Evolutionary conservation across 2,113 vertebrate genomes (phyloP).

Genomic region (Mola mola): DNA sequence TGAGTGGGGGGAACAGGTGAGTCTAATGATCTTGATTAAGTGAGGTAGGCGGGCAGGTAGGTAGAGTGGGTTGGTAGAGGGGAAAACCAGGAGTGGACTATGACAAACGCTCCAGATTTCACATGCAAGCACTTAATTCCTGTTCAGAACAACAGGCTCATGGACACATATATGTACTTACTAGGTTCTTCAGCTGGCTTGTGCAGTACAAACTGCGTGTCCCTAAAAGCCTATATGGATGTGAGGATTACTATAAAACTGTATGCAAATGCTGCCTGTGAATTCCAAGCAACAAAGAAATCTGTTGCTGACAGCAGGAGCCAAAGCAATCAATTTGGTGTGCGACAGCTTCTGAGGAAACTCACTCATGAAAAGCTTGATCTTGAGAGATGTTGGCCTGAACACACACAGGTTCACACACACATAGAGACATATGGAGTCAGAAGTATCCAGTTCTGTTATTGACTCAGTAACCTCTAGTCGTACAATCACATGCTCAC

Average conservation of each 20-base stretch:
- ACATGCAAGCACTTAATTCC: no score
- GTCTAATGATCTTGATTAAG: no score
- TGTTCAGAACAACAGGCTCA: no score
- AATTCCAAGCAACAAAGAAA: conserved; percentile 45
- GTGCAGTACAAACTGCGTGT: conserved; percentile 5
- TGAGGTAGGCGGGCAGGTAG: no score
- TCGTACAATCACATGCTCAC: neutral
- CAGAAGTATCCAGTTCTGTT: conserved; percentile 14
- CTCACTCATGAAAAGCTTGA: conserved; percentile 18
- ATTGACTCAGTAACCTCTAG: conserved; percentile 12
- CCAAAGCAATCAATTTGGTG: conserved; percentile 52
- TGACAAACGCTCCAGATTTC: no score
- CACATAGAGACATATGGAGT: conserved; percentile 1
- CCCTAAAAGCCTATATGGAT: conserved; percentile 1
- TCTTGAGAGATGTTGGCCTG: conserved; percentile 9
- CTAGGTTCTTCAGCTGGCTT: neutral
- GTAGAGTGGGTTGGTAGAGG: no score
- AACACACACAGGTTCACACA: conserved; percentile 15
- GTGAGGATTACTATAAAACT: conserved; percentile 34
- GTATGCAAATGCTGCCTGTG: conserved; percentile 17
- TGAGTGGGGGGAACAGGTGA: no score
- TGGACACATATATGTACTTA: no score
- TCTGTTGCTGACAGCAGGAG: conserved; percentile 29
- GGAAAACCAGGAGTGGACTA: no score
- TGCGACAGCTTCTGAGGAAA: conserved; percentile 33